These are phyloP conservation scores for Aeoliscus strigatus DNA, from an alignment of 2,797 vertebrate species.

Conservation along the genomic window DNA sequence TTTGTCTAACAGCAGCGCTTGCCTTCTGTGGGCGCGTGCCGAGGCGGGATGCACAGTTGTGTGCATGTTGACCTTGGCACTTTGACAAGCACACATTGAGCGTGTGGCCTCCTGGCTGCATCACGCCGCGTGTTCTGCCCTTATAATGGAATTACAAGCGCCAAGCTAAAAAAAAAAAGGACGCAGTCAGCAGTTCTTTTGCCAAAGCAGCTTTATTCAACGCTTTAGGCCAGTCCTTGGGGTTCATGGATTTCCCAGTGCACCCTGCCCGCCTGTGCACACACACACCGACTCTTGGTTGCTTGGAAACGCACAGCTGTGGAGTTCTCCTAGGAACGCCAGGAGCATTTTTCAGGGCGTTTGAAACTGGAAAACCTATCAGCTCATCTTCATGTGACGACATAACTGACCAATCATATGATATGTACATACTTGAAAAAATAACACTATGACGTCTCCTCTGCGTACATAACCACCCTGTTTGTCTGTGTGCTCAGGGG, in stretches of 20 bases:
- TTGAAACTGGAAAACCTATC: too few species aligned
- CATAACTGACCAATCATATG: constrained; percentile 7
- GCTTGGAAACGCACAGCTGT: constrained; percentile 59
- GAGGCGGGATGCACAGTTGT: constrained; percentile 30
- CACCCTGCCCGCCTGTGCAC: constrained; percentile 26
- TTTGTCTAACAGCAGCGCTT: constrained; percentile 6
- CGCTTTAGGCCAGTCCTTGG: constrained; percentile 49
- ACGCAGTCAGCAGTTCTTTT: constrained; percentile 61
- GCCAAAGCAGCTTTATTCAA: constrained; percentile 60
- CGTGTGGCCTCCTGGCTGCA: constrained; percentile 40
- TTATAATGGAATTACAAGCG: constrained; percentile 61
- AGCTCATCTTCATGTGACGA: constrained; percentile 16
- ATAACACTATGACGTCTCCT: background rate
- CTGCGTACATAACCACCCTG: constrained; percentile 28
- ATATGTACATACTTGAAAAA: constrained; percentile 6
- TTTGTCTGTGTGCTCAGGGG: constrained; percentile 79
- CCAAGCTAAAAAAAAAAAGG: constrained; percentile 45
- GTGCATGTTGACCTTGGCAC: constrained; percentile 60
- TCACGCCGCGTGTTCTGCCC: constrained; percentile 55
- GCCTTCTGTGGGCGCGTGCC: constrained; percentile 21
- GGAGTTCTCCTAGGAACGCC: constrained; percentile 68
- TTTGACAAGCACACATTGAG: constrained; percentile 47
- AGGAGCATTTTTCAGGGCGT: constrained; percentile 46
- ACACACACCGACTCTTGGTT: constrained; percentile 29
- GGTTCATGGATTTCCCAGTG: constrained; percentile 21